These are phyloP conservation scores for Watsonalla cultraria DNA, from an alignment of 2,888 invertebrate species.

Conservation along the genomic window DNA sequence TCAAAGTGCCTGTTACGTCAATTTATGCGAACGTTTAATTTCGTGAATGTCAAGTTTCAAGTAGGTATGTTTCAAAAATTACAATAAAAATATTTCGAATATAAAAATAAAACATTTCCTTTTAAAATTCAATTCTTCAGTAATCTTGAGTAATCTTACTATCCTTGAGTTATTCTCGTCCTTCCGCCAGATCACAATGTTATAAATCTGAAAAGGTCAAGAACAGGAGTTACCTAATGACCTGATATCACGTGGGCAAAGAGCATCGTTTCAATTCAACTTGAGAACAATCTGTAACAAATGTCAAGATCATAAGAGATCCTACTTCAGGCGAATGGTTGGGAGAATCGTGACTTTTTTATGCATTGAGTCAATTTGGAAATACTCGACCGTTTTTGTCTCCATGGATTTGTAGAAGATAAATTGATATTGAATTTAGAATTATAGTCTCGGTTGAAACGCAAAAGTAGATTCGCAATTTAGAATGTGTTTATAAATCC, in stretches of 20 bases:
- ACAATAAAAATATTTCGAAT: too few relatives aligned
- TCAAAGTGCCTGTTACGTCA: too few relatives aligned
- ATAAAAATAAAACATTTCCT: too few relatives aligned
- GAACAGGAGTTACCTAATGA: conserved; percentile 30
- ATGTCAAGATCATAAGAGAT: conserved; percentile 48
- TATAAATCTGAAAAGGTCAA: conserved; percentile 20
- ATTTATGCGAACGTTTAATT: too few relatives aligned
- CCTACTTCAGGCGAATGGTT: conserved; percentile 18
- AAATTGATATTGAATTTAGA: background rate
- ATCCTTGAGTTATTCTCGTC: too few relatives aligned
- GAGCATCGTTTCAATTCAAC: conserved; percentile 36
- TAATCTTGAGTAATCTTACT: too few relatives aligned
- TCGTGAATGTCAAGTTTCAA: too few relatives aligned
- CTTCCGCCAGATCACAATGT: conserved; percentile 2
- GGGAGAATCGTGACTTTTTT: conserved; percentile 22
- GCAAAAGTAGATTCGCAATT: background rate
- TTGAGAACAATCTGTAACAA: conserved; percentile 43
- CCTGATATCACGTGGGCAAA: conserved; percentile 15
- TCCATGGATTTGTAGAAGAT: background rate
- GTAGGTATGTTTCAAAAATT: too few relatives aligned
- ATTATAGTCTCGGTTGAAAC: background rate
- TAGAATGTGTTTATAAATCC: background rate
- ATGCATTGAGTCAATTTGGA: background rate
- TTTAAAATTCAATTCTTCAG: too few relatives aligned
- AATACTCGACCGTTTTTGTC: conserved; percentile 1